These are phyloP conservation scores for Megathymus violae DNA, from an alignment of 1,140 invertebrate species.

Conservation along the genomic window DNA sequence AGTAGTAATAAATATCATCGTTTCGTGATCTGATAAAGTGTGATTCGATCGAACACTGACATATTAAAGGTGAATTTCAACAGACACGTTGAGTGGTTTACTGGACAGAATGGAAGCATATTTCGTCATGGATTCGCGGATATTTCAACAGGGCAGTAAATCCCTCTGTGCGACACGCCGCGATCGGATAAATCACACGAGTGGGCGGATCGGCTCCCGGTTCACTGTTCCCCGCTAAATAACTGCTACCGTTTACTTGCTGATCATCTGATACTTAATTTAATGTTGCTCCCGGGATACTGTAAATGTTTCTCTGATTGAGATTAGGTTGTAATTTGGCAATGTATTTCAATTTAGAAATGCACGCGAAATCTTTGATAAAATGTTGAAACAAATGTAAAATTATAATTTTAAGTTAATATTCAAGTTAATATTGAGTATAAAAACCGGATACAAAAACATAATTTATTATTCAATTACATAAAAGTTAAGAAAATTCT, in stretches of 20 bases:
- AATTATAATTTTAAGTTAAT: no score
- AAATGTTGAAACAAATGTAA: neutral
- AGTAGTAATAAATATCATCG: conserved; percentile 20
- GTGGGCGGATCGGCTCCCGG: conserved; percentile 65
- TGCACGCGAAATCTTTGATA: neutral
- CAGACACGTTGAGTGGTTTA: conserved; percentile 51
- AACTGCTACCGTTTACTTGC: conserved; percentile 80
- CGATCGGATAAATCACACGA: conserved; percentile 73
- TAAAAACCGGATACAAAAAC: no score
- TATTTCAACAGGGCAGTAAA: conserved; percentile 70
- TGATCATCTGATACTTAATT: conserved; percentile 80
- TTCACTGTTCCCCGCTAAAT: conserved; percentile 54
- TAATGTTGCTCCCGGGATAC: conserved; percentile 60
- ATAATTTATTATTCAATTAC: no score
- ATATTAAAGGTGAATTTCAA: conserved; percentile 56
- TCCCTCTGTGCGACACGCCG: conserved; percentile 49
- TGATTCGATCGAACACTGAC: conserved; percentile 41
- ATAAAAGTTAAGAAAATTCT: no score
- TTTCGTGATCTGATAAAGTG: conserved; percentile 25
- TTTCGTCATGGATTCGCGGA: conserved; percentile 72
- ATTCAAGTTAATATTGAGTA: no score
- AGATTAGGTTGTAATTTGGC: conserved; percentile 19
- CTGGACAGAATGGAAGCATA: conserved; percentile 61
- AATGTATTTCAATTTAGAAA: conserved; percentile 27
- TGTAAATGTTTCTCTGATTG: conserved; percentile 40